Base-by-base conservation (phyloP, 2,888 invertebrate genomes). In the Mactromeris polynyma region DNA sequence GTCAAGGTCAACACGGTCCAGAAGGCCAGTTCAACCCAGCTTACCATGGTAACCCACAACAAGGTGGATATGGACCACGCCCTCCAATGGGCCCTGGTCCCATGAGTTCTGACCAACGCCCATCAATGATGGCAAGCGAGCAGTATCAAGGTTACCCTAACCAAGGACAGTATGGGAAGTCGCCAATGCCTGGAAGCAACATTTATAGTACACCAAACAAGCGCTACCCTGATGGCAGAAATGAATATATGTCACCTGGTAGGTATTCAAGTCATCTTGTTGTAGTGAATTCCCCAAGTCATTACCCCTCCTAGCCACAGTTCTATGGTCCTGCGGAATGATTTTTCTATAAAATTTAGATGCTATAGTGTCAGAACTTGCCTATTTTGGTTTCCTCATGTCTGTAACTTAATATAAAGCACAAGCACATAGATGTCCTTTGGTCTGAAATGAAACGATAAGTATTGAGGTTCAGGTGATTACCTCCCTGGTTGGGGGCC, bases 201-300 rank as follows among this genome's bases (percentile, higher is more conserved):
- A 94, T 94, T 88, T 95, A 94, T 91, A 92, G 91, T 42, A 95
- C 94, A 0, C 95, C 95, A 40, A 94, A 91, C 87, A 95, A 95
- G 79, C 91, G 94, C 42, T 95, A 92, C 81, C 94, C 95, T 36
- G 93, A 94, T 33, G 90, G 88, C 69, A 85, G 92, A 69, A 92
- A 91, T 36, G 93, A 93, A 38, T 94, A 91, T 83, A 92, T 91
- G 89, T 90, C 92, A 81, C 93, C 93, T 86, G 94, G 94, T 94
- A 58, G 42, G 92, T 87, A 46, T 79, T 26, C 19, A 31, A 9
- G 26, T 64, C 58, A 46, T 46, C 11, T 11, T 46, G 46, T 58
- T 26, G n/a, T 64, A 26, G 26, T 64, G 26, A 26, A 11, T 33
- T 26, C 33, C 36, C 31, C 4, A 73, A 26, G 58, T 58, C n/a